These are phyloP conservation scores for Periphyllus acericola DNA, from an alignment of 2,888 invertebrate species.

Conservation along the genomic window DNA sequence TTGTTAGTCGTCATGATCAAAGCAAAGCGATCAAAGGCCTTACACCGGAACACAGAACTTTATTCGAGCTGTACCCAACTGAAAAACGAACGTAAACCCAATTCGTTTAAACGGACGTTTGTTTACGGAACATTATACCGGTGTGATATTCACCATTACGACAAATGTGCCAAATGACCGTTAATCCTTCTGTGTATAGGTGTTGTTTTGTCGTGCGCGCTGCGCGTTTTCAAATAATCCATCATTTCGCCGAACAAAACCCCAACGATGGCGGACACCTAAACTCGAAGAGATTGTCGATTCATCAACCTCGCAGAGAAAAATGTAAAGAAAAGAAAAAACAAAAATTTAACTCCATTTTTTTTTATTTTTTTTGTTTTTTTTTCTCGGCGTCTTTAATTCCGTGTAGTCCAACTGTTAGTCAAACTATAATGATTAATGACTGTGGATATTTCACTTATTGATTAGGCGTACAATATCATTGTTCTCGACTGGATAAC, in stretches of 20 bases:
- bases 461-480: background rate
- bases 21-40: background rate
- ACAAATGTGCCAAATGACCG: background rate
- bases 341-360: slow-evolving; percentile 5
- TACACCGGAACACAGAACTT: background rate
- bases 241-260: background rate
- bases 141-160: background rate
- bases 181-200: background rate
- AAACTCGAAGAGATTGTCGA: background rate
- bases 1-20: background rate
- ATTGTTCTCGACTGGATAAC: background rate
- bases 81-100: background rate
- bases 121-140: background rate
- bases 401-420: slow-evolving; percentile 9
- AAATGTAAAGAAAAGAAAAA: background rate
- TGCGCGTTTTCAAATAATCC: slow-evolving; percentile 12
- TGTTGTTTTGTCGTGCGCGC: background rate
- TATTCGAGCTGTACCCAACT: background rate
- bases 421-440: slow-evolving; percentile 18
- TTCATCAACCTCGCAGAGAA: slow-evolving; percentile 9
- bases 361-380: background rate
- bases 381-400: background rate
- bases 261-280: background rate
- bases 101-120: background rate
- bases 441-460: background rate